Evolutionary conservation across 2,113 vertebrate species (phyloP), one percentile per base, ranked within the genome.

Genomic region (Epinephelus lanceolatus): DNA sequence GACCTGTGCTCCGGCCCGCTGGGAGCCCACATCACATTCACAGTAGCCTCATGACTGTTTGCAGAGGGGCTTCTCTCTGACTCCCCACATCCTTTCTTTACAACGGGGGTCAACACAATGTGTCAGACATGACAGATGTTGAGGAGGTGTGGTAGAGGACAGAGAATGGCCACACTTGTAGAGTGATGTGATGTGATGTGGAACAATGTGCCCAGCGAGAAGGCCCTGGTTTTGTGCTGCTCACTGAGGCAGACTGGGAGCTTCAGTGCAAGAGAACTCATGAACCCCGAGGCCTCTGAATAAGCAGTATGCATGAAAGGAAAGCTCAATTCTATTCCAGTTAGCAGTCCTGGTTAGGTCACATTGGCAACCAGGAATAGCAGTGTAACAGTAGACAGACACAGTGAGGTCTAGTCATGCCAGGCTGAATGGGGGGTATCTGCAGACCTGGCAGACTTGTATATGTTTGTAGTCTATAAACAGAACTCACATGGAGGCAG

Each of bases 351-450:
- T 71, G 75, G 74, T 88, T 76, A 62, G 89, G 91, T 93, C 90
- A 93, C 93, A 92, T 57, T 90, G 86, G 90, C 71, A 80, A 82
- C 91, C 93, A 95, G 90, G 91, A 95, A 95, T 94, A 95, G 94
- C 89, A 83, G 84, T 92, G 95, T 93, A 95, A 95, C 92, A 85
- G 88, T 94, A 95, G 88, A 93, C 90, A 88, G 70, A 88, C 82
- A 73, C 78, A 52, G 81, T 25, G 66, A 77, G 76, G 80, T 87
- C 86, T 71, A 85, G 75, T 84, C 76, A 81, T 88, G 93, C 82
- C 88, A 86, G 78, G n/a, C 67, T 52, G 81, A 30, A 42, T 30
- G 47, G 70, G 72, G 78, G 81, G 57, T 56, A 51, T 66, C 69
- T 72, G 78, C 71, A 76, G 81, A 71, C 33, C 89, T 78, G 83